phyloP scores from a whole-genome alignment of 2,797 vertebrate genomes.

The Urocyon cinereoargenteus region DNA sequence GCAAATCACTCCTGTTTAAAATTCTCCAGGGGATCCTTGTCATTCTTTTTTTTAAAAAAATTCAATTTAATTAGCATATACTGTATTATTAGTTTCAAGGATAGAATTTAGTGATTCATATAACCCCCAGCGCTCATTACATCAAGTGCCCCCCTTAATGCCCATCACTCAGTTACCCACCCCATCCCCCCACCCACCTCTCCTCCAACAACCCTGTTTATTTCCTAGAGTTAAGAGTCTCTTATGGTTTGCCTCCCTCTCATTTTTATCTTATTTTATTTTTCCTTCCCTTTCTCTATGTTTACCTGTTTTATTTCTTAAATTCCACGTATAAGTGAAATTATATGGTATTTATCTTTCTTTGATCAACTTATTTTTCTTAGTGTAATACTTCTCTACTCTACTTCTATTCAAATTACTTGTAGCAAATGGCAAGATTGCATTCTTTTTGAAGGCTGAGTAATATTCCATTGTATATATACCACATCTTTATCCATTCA shows the following conservation, averaged over 20 bases:
- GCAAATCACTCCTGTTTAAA: not conserved
- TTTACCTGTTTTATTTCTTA: not conserved
- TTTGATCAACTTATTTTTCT: no score
- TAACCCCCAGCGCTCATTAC: not conserved
- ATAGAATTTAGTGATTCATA: no score
- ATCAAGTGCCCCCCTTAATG: not conserved
- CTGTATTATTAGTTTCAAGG: no score
- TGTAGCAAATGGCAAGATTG: not conserved
- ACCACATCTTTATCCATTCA: not conserved
- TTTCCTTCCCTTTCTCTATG: not conserved
- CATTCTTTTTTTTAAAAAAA: not conserved
- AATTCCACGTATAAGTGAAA: not conserved
- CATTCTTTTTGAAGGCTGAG: not conserved
- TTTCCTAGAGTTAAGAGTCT: not conserved
- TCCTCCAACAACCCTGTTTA: not conserved
- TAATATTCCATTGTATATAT: not conserved
- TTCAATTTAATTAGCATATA: not conserved
- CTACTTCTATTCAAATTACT: not conserved
- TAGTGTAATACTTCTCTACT: not conserved
- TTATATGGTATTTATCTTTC: not conserved
- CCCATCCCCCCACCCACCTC: not conserved
- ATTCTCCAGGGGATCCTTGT: not conserved
- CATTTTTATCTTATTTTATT: not conserved
- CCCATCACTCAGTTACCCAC: not conserved
- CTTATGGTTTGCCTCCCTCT: not conserved